These are phyloP conservation scores for Sebastes trivittatus DNA, from an alignment of 2,797 vertebrate genomes.

Conservation along the genomic window DNA sequence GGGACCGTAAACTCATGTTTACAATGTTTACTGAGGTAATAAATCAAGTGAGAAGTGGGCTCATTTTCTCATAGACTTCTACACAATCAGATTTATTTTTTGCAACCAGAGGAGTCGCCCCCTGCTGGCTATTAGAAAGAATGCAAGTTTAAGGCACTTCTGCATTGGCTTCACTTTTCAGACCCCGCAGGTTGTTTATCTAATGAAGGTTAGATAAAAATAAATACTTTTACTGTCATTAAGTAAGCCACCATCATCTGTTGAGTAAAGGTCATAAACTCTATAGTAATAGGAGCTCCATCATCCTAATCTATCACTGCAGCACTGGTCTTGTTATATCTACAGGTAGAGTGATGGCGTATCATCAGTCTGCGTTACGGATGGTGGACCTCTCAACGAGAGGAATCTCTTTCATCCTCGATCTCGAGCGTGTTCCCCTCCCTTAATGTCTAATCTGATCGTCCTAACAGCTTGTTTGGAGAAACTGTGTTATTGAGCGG, in stretches of 20 bases:
- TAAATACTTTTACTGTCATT: neutral
- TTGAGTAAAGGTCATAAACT: neutral
- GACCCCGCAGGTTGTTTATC: accelerated
- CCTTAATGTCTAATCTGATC: slow-evolving; percentile 66
- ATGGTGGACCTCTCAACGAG: slow-evolving; percentile 13
- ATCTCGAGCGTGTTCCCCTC: slow-evolving; percentile 34
- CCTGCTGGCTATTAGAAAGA: too few relatives aligned
- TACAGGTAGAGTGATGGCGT: slow-evolving; percentile 38
- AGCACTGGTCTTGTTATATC: slow-evolving; percentile 1
- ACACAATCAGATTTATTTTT: too few relatives aligned
- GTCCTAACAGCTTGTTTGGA: slow-evolving; percentile 70
- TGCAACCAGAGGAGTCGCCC: too few relatives aligned
- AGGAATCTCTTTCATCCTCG: slow-evolving; percentile 64
- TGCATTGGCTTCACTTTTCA: too few relatives aligned
- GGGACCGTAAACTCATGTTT: too few relatives aligned
- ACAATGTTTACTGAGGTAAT: too few relatives aligned
- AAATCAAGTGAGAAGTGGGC: too few relatives aligned
- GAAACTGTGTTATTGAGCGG: slow-evolving; percentile 55
- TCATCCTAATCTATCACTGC: neutral
- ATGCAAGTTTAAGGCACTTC: too few relatives aligned
- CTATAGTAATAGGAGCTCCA: neutral
- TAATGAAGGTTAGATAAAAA: neutral
- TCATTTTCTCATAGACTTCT: too few relatives aligned
- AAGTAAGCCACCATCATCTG: neutral
- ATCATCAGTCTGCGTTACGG: slow-evolving; percentile 14